Evolutionary conservation across 2,888 invertebrate species (phyloP), one percentile per base, ranked within the genome.

Genomic region (Melanostoma mellinum): DNA sequence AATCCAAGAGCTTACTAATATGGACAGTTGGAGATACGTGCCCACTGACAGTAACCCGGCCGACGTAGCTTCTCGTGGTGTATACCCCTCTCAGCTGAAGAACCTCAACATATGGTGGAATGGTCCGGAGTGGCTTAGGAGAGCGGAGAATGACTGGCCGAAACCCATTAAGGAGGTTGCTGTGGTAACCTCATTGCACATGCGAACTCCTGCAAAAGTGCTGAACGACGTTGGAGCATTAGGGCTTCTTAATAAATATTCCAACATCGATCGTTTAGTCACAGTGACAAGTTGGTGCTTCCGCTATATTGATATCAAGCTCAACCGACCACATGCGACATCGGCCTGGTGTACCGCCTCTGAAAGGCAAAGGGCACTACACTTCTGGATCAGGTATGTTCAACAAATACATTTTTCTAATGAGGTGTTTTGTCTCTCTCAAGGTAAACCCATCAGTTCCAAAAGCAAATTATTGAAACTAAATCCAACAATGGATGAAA

Each of bases 401-500:
- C 52, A 67, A 67, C 40, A n/a, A 35, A 2, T 38, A 35, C 6
- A 52, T 52, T 58, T 75, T 36, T 2, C 50, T 58, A 67, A 75
- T 30, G 52, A 75, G 60, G 20, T 67, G 20, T 67, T 40, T 67
- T 65, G 48, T 65, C 67, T 67, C 8, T 2, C 8, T 52, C 56
- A 46, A 60, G 36, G 38, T 36, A 56, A 36, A 30, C 38, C 61
- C 1, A 4, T 46, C 0, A 9, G 32, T 42, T 32, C 38, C 6
- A 55, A 53, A 20, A 55, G 72, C 42, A 55, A 44, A 32, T 5
- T 71, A n/a, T 6, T 42, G 4, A 78, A 71, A 33, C 35, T 72
- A 1, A 78, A 78, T n/a, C 65, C 71, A 10, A 53, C 67, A 6
- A 67, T 75, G 1, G 60, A 76, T 36, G 48, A 56, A 3, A n/a